Evolutionary conservation across 1,140 invertebrate genomes (phyloP).

Genomic region (Formica exsecta): DNA sequence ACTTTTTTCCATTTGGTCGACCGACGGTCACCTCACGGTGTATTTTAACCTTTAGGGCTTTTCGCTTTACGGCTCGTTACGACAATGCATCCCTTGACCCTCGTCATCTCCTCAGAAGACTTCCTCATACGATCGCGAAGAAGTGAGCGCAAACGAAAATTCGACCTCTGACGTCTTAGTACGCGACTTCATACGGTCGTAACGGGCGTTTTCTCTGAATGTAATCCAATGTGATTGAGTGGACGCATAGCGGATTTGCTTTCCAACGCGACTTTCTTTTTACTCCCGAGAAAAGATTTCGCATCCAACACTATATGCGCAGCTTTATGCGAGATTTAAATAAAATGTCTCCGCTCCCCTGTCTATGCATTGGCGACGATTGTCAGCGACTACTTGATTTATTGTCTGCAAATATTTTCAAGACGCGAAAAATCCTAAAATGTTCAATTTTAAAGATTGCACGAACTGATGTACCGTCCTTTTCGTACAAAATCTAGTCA

Average conservation of each 20-base stretch:
- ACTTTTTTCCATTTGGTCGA: not conserved
- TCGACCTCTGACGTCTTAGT: constrained; percentile 18
- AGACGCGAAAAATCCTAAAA: not conserved
- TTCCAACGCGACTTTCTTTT: constrained; percentile 16
- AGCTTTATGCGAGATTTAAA: constrained; percentile 37
- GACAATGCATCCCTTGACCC: constrained; percentile 65
- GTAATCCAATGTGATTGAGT: constrained; percentile 58
- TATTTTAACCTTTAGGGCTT: constrained; percentile 58
- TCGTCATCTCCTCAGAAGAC: constrained; percentile 38
- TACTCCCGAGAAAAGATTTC: constrained; percentile 15
- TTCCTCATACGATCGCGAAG: constrained; percentile 21
- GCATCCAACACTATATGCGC: not conserved
- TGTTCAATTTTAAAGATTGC: not conserved
- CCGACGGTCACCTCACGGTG: constrained; percentile 21
- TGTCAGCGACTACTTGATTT: not conserved
- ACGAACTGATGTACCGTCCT: not conserved
- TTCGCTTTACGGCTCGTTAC: constrained; percentile 62
- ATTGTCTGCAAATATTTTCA: not conserved
- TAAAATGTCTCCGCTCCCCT: not conserved
- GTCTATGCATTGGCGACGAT: not conserved
- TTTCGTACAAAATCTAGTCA: not conserved
- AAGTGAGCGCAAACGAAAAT: constrained; percentile 4
- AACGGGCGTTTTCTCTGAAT: constrained; percentile 30
- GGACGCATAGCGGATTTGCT: constrained; percentile 50
- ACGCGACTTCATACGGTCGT: constrained; percentile 28